phyloP scores from a whole-genome alignment of 2,797 vertebrate species.

The Lagocephalus sceleratus region DNA sequence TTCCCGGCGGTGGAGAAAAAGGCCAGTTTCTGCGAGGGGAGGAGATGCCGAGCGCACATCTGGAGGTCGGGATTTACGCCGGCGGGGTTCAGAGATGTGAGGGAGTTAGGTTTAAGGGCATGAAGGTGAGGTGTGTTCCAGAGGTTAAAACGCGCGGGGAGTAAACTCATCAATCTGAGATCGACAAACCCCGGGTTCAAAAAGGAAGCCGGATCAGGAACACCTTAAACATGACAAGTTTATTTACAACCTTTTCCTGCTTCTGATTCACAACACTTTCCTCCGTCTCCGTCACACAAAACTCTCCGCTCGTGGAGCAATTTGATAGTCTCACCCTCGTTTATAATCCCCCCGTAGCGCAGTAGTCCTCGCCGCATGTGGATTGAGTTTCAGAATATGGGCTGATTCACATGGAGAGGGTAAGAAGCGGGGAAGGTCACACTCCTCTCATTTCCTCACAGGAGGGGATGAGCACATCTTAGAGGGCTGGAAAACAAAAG shows the following conservation, averaged over 20 bases:
- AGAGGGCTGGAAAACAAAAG: constrained; percentile 51
- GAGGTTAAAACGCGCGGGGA: constrained; percentile 47
- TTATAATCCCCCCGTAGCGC: constrained; percentile 29
- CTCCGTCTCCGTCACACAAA: constrained; percentile 3
- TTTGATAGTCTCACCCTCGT: constrained; percentile 31
- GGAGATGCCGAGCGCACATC: constrained; percentile 20
- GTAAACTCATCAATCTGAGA: constrained; percentile 51
- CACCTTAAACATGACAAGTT: constrained; percentile 33
- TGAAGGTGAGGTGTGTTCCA: constrained; percentile 40
- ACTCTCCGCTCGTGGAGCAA: constrained; percentile 15
- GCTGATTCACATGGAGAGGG: constrained; percentile 46
- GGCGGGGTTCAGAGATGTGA: constrained; percentile 39
- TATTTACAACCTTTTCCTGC: constrained; percentile 1
- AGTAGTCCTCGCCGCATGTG: constrained; percentile 31
- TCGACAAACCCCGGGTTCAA: constrained; percentile 27
- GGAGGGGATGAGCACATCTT: constrained; percentile 52
- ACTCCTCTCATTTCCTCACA: constrained; percentile 59
- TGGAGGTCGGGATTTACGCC: constrained; percentile 43
- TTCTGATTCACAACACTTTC: constrained; percentile 2
- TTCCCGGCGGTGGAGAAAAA: constrained; percentile 6
- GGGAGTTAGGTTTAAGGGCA: constrained; percentile 29
- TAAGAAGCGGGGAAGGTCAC: constrained; percentile 59
- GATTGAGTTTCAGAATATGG: constrained; percentile 59
- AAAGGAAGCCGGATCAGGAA: constrained; percentile 40
- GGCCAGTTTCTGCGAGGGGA: constrained; percentile 7